Evolutionary conservation across 2,113 vertebrate species (phyloP), one percentile per base, ranked within the genome.

Genomic region (Charadrius vociferus): DNA sequence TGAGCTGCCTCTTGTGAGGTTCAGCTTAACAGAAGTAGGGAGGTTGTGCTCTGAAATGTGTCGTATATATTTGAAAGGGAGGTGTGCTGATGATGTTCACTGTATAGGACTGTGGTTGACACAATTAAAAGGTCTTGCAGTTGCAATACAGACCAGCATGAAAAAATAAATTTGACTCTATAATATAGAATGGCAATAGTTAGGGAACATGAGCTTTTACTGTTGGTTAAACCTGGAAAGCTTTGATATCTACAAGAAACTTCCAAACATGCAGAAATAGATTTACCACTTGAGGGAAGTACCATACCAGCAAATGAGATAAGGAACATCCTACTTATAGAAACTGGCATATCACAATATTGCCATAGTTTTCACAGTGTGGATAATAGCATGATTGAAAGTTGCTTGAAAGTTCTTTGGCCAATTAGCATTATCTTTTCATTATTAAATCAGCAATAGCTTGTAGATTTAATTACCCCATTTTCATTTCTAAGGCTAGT

Each of bases 201-300:
- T 62, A 47, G 36, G 52, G 78, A 87, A 39, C 12, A 29, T 3
- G 26, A 9, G 0, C 82, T 86, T 90, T 74, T 58, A 29, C 37
- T 39, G 11, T 24, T 32, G n/a, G 26, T 14, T 50, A 53, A 56
- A 41, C 23, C 16, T 52, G 56, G 39, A 77, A 36, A 59, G 13
- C 73, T 86, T 82, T 70, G 43, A 19, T 91, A 65, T 84, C 32
- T 3, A 12, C 7, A 63, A 56, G 5, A 87, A 80, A 66, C n/a
- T 47, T 81, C 61, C 74, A 66, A 72, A 45, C 23, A 15, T 53
- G 23, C 12, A 67, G 90, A 78, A 80, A 93, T 36, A 41, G 39
- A 53, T 81, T 86, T 94, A n/a, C 81, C 96, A 86, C 86, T 96
- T 96, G 95, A 94, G 74, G 85, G 93, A 95, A 86, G 88, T 86